Conservation (phyloP, 2,113 vertebrate species). For the Aleadryas rufinucha region DNA sequence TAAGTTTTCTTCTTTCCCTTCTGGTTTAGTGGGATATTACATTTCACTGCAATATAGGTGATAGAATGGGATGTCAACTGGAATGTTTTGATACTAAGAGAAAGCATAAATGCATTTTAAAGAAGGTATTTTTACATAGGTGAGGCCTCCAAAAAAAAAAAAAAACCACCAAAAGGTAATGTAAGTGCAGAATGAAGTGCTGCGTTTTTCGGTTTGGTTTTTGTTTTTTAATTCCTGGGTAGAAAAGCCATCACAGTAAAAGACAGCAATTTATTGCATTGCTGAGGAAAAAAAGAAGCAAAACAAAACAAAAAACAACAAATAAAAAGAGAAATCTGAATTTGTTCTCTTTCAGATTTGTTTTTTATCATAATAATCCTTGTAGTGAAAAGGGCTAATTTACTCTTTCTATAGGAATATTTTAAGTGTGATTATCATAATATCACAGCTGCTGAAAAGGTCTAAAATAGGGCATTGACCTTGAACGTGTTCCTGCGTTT, state of each 20-base stretch:
- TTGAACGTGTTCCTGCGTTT: constrained; percentile 73
- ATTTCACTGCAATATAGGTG: neutral
- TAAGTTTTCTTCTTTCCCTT: constrained; percentile 10
- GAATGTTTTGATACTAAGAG: neutral
- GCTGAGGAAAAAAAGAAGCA: neutral
- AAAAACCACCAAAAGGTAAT: neutral
- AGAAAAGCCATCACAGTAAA: constrained; percentile 43
- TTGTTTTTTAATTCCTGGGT: neutral
- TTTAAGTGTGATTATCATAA: constrained; percentile 81
- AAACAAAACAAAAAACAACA: neutral
- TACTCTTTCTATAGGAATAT: constrained; percentile 81
- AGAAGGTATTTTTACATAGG: neutral
- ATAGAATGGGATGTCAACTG: neutral
- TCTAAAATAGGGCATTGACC: constrained; percentile 79
- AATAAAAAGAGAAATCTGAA: neutral
- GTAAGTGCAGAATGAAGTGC: neutral
- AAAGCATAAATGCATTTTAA: neutral
- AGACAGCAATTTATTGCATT: constrained; percentile 40
- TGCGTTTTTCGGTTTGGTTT: neutral
- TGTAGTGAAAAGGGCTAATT: constrained; percentile 78
- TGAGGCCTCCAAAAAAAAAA: neutral
- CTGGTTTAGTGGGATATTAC: neutral
- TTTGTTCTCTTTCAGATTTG: constrained; percentile 66
- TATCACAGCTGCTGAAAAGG: constrained; percentile 76
- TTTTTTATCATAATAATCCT: constrained; percentile 78